These are phyloP conservation scores for Panthera uncia DNA, from an alignment of 2,113 vertebrate genomes.

Conservation along the genomic window DNA sequence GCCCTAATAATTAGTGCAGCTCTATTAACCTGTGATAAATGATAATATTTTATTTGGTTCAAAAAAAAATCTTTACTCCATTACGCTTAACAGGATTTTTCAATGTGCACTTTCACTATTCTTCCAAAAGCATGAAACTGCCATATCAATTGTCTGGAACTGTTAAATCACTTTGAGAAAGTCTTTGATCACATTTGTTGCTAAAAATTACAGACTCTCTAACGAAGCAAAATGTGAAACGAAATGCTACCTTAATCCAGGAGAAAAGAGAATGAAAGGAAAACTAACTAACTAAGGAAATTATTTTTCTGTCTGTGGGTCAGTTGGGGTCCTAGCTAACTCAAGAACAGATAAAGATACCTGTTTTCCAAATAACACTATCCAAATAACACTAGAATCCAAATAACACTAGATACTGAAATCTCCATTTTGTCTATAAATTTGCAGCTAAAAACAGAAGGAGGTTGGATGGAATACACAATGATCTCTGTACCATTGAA, in stretches of 20 bases:
- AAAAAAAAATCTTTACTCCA: background rate
- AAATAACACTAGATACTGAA: background rate
- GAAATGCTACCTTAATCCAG: background rate
- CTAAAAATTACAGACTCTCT: background rate
- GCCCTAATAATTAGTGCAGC: background rate
- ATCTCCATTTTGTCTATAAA: background rate
- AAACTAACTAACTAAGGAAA: background rate
- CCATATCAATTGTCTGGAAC: background rate
- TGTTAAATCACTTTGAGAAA: background rate
- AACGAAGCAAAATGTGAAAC: background rate
- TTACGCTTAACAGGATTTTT: background rate
- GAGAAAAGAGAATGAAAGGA: background rate
- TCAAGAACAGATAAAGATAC: background rate
- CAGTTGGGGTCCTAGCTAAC: background rate
- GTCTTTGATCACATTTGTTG: background rate
- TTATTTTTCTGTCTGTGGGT: background rate
- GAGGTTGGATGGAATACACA: background rate
- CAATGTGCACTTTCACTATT: background rate
- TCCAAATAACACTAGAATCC: background rate
- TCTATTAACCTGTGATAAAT: background rate
- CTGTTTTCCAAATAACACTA: background rate
- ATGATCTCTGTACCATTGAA: background rate
- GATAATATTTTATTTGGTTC: background rate
- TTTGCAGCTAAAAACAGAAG: background rate
- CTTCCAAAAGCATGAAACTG: background rate